Percentiles rank a stretch among this genome's conserved stretches.
phyloP scores from a whole-genome alignment of 2,113 vertebrate species.

The human region GRCh38 chr11:110022001-110022500 shows the following conservation, averaged over 20 bases:
- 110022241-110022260: background rate
- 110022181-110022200: background rate
- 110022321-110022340: background rate
- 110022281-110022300: background rate
- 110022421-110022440: background rate
- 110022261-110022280: background rate
- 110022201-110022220: background rate
- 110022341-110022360: background rate
- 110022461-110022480: background rate
- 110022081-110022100: background rate
- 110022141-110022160: background rate
- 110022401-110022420: background rate
- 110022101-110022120: background rate
- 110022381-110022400: background rate
- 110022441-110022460: background rate
- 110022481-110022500: background rate
- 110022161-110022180: background rate
- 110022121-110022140: background rate
- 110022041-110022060: background rate
- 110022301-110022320: background rate
- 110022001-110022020: background rate
- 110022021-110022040: conserved; percentile 1
- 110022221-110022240: background rate
- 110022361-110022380: background rate
- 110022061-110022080: background rate